A percentile compares a stretch with the other conserved stretches of the same genome.
Conservation (phyloP, 2,113 vertebrate species). For the Coryphaenoides rupestris region DNA sequence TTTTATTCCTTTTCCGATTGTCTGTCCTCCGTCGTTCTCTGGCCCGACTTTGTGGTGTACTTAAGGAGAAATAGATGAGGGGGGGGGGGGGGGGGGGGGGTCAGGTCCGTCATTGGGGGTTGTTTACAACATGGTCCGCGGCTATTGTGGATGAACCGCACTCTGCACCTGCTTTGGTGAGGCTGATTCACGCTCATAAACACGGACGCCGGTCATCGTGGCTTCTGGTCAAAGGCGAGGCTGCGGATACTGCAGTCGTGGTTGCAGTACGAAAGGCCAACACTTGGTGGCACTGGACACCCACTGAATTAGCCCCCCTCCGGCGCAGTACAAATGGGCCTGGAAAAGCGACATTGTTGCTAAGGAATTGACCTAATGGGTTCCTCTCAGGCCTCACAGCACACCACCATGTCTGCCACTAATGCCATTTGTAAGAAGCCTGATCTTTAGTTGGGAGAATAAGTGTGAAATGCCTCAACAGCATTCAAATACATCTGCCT, state of each 20-base stretch:
- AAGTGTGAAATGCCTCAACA: conserved; percentile 48
- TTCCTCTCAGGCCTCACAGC: conserved; percentile 44
- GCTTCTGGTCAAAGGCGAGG: conserved; percentile 14
- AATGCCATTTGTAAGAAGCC: conserved; percentile 61
- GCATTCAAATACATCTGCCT: conserved; percentile 47
- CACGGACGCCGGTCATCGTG: conserved; percentile 17
- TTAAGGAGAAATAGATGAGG: conserved; percentile 15
- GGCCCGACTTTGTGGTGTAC: conserved; percentile 20
- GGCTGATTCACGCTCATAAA: conserved; percentile 14
- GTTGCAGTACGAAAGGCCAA: conserved; percentile 40
- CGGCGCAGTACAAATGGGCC: conserved; percentile 17
- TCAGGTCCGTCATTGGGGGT: conserved; percentile 9
- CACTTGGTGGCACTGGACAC: conserved; percentile 73
- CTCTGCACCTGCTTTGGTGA: conserved; percentile 19
- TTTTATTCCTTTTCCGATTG: conserved; percentile 32
- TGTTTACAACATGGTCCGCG: conserved; percentile 29
- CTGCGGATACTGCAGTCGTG: conserved; percentile 20
- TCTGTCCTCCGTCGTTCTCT: conserved; percentile 4
- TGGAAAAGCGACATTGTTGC: conserved; percentile 60
- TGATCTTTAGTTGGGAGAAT: conserved; percentile 57
- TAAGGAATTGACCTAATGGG: conserved; percentile 71
- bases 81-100: too few species aligned
- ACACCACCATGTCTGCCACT: conserved; percentile 40
- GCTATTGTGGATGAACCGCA: conserved; percentile 11
- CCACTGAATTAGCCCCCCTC: conserved; percentile 32